A percentile compares a stretch with the other conserved stretches of the same genome.
Evolutionary conservation across 2,113 vertebrate species (phyloP).

Genomic region (Pleuronectes platessa): DNA sequence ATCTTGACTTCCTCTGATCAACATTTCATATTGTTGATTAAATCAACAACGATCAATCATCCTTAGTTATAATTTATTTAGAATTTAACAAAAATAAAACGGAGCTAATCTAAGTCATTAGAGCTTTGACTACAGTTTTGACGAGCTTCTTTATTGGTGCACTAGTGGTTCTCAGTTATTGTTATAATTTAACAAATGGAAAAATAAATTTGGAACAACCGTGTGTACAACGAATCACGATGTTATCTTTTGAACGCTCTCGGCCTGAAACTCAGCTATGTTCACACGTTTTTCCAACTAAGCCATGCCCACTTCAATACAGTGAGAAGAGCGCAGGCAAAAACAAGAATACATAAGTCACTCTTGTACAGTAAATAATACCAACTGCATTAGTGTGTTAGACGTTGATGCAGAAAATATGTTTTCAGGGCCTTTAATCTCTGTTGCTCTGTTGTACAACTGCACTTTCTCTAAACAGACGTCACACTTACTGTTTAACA

Average conservation of each 20-base stretch:
- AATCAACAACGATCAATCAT: too few relatives aligned
- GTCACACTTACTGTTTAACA: neutral
- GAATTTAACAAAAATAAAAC: too few relatives aligned
- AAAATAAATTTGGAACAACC: too few relatives aligned
- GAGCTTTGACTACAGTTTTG: too few relatives aligned
- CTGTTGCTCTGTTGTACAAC: slow-evolving; percentile 19
- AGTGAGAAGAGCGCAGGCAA: neutral
- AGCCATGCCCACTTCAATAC: slow-evolving; percentile 10
- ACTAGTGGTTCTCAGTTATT: too few relatives aligned
- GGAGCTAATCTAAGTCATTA: too few relatives aligned
- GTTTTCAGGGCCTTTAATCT: slow-evolving; percentile 36
- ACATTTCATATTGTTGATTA: too few relatives aligned
- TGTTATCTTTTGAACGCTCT: neutral
- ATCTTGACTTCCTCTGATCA: neutral
- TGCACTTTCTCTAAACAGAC: slow-evolving; percentile 21
- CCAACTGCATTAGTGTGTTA: neutral
- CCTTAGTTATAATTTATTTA: too few relatives aligned
- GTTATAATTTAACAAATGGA: too few relatives aligned
- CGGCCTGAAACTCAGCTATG: too few relatives aligned
- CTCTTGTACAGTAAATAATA: slow-evolving; percentile 7
- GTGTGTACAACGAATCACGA: neutral
- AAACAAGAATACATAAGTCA: slow-evolving; percentile 21
- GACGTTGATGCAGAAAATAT: slow-evolving; percentile 27
- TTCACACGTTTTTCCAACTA: neutral
- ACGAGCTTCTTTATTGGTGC: too few relatives aligned